These are phyloP conservation scores for Meda fulgida DNA, from an alignment of 2,797 vertebrate genomes.

Conservation along the genomic window DNA sequence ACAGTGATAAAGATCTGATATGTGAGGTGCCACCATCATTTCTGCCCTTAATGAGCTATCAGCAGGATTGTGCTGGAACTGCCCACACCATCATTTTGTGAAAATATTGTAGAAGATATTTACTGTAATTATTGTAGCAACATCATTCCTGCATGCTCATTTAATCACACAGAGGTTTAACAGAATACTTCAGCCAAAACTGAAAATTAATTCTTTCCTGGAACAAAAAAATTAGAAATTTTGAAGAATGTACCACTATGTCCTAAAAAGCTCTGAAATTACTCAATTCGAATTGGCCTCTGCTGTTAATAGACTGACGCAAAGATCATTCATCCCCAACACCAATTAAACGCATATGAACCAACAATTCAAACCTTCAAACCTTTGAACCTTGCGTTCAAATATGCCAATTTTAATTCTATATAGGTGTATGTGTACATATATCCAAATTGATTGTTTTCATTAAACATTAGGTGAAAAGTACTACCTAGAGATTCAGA, in stretches of 20 bases:
- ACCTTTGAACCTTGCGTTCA: accelerated
- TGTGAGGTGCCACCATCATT: conserved; percentile 63
- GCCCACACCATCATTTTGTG: conserved; percentile 23
- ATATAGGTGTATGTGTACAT: neutral
- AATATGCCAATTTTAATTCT: neutral
- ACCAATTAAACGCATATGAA: neutral
- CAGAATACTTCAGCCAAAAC: neutral
- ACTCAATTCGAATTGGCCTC: neutral
- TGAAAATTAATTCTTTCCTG: neutral
- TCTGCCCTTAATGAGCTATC: conserved; percentile 61
- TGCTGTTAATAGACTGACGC: neutral
- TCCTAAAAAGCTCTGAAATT: neutral
- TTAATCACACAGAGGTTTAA: conserved; percentile 1
- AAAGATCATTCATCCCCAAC: neutral
- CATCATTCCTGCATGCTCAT: neutral
- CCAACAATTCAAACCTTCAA: neutral
- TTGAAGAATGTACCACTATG: neutral
- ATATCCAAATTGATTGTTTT: neutral
- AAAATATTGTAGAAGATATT: conserved; percentile 3
- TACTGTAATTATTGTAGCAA: conserved; percentile 17
- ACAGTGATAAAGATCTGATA: conserved; percentile 65
- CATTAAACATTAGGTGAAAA: neutral
- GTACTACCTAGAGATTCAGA: neutral
- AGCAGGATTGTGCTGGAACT: conserved; percentile 13
- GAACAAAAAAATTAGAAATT: neutral